Conservation (phyloP, 2,113 vertebrate species). For the Cinclus mexicanus region DNA sequence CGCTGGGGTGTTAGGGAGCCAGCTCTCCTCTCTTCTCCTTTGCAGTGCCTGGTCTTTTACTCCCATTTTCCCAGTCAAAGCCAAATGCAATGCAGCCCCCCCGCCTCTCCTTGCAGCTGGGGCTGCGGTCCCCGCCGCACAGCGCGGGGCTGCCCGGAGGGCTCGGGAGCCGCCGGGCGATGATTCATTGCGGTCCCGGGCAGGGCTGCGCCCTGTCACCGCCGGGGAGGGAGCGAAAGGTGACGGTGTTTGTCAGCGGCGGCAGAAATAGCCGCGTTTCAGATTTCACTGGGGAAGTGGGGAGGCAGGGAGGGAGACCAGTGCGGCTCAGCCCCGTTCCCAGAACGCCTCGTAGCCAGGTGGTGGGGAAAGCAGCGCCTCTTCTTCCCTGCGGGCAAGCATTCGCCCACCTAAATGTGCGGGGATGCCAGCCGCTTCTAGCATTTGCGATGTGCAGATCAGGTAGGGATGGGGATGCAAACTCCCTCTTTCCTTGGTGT, state of each 20-base stretch:
- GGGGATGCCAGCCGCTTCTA: not conserved
- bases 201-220: not conserved
- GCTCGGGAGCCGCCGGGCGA: not conserved
- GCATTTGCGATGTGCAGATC: accelerated
- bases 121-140: not conserved
- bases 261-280: conserved; percentile 34
- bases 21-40: not conserved
- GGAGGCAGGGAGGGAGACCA: not conserved
- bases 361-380: not conserved
- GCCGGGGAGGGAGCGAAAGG: not conserved
- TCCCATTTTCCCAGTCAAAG: not conserved
- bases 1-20: not conserved
- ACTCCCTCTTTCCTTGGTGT: not conserved
- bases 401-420: not conserved
- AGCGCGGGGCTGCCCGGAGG: not conserved
- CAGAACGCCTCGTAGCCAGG: not conserved
- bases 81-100: accelerated
- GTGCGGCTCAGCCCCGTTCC: not conserved
- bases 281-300: not conserved
- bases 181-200: not conserved
- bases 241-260: not conserved
- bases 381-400: accelerated
- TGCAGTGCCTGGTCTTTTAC: too few relatives aligned
- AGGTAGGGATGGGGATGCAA: not conserved
- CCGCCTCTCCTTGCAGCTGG: not conserved